phyloP scores from a whole-genome alignment of 2,113 vertebrate species.

The Verasper variegatus region DNA sequence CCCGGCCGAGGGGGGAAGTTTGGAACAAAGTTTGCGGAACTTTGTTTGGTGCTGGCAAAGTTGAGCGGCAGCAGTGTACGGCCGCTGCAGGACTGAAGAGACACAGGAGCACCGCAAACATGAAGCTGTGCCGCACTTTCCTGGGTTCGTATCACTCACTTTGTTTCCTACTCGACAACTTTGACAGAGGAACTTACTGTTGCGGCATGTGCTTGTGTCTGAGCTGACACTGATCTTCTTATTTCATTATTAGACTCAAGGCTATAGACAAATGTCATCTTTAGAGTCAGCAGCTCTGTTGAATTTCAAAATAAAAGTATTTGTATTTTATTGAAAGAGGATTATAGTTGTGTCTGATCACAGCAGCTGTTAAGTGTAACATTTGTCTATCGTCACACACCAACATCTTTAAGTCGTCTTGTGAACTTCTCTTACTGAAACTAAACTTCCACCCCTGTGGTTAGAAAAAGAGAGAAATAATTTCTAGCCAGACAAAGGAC shows the following conservation, averaged over 20 bases:
- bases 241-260: neutral
- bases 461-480: slow-evolving; percentile 71
- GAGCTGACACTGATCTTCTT: neutral
- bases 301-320: neutral
- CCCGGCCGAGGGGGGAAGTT: slow-evolving; percentile 82
- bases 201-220: slow-evolving; percentile 23
- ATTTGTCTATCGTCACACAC: neutral
- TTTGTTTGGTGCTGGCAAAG: slow-evolving; percentile 85
- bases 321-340: neutral
- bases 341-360: slow-evolving; percentile 5
- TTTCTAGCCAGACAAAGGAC: slow-evolving; percentile 84
- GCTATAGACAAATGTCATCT: neutral
- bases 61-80: slow-evolving; percentile 55
- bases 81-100: slow-evolving; percentile 49
- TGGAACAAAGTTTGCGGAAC: slow-evolving; percentile 85
- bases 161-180: slow-evolving; percentile 5
- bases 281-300: neutral
- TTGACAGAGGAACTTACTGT: slow-evolving; percentile 11
- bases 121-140: slow-evolving; percentile 93
- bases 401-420: neutral
- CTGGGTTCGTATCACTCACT: slow-evolving; percentile 87
- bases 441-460: slow-evolving; percentile 53
- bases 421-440: neutral
- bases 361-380: slow-evolving; percentile 6
- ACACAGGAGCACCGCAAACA: slow-evolving; percentile 77